Percentiles rank a stretch among this genome's conserved stretches.
These are phyloP conservation scores for Epistrophella euchroma DNA, from an alignment of 2,888 invertebrate species.

Conservation along the genomic window DNA sequence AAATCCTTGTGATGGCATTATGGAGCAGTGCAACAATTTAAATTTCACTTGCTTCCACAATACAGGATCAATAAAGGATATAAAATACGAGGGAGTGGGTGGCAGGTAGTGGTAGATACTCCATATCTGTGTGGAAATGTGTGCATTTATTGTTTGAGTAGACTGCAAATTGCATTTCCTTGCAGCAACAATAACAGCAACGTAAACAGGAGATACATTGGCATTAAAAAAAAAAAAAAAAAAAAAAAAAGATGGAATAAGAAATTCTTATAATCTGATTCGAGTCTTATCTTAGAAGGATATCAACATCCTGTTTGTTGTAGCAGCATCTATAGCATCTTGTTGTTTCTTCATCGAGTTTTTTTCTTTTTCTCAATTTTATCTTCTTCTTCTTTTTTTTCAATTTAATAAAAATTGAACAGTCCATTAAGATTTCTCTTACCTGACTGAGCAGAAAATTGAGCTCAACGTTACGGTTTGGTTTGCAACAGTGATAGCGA, in stretches of 20 bases:
- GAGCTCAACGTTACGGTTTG: slow-evolving; percentile 71
- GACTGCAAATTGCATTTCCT: slow-evolving; percentile 47
- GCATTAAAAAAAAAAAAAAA: background rate
- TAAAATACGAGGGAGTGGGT: slow-evolving; percentile 4
- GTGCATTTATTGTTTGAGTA: slow-evolving; percentile 22
- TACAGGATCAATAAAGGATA: slow-evolving; percentile 31
- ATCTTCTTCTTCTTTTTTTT: slow-evolving; percentile 12
- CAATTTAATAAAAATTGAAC: slow-evolving; percentile 79
- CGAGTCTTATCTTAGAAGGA: slow-evolving; percentile 56
- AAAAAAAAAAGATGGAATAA: slow-evolving; percentile 7
- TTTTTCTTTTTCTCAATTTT: slow-evolving; percentile 17
- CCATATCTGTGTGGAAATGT: slow-evolving; percentile 23
- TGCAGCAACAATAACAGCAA: slow-evolving; percentile 24
- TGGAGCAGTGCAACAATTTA: slow-evolving; percentile 54
- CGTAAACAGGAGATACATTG: slow-evolving; percentile 8
- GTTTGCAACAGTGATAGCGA: slow-evolving; percentile 8
- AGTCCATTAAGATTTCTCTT: slow-evolving; percentile 80
- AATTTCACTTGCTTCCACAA: slow-evolving; percentile 60
- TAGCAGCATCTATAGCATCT: background rate
- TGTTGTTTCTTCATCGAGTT: background rate
- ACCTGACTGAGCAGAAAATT: slow-evolving; percentile 79
- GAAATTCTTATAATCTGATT: slow-evolving; percentile 62
- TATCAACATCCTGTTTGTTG: slow-evolving; percentile 58
- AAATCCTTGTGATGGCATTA: slow-evolving; percentile 38
- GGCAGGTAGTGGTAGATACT: background rate